These are phyloP conservation scores for Drosophila navojoa DNA, from an alignment of 1,140 invertebrate species.

Conservation along the genomic window DNA sequence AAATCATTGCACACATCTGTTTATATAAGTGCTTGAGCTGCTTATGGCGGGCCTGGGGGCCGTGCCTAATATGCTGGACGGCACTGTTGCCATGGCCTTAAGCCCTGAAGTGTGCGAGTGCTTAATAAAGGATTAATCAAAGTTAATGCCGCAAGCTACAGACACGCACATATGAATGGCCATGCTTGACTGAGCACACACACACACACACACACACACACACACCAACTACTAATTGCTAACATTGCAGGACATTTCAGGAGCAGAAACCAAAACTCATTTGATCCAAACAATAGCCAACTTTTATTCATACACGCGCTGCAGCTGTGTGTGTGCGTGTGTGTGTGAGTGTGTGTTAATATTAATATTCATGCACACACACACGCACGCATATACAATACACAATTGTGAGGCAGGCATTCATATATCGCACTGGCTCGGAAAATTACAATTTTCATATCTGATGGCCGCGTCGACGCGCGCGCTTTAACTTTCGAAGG, in stretches of 20 bases:
- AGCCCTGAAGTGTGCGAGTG: constrained; percentile 18
- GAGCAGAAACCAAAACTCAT: constrained; percentile 39
- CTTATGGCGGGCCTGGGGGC: neutral
- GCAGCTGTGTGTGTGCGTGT: neutral
- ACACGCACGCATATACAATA: neutral
- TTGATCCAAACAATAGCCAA: constrained; percentile 61
- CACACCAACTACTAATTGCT: constrained; percentile 59
- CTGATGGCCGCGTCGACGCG: constrained; percentile 30
- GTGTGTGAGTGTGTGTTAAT: constrained; percentile 24
- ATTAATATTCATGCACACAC: constrained; percentile 65
- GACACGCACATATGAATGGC: constrained; percentile 37
- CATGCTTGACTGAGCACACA: constrained; percentile 18
- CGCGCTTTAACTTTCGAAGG: constrained; percentile 28
- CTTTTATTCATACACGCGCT: constrained; percentile 64
- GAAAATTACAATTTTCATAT: constrained; percentile 75
- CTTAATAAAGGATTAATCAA: constrained; percentile 73
- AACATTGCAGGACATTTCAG: constrained; percentile 47
- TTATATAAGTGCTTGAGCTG: constrained; percentile 1
- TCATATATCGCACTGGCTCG: constrained; percentile 27
- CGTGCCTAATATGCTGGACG: constrained; percentile 9
- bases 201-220: constrained; percentile 8
- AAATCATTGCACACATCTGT: constrained; percentile 10
- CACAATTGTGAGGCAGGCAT: neutral
- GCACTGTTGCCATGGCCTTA: neutral
- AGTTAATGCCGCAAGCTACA: constrained; percentile 54